phyloP scores from a whole-genome alignment of 2,888 invertebrate genomes.

The Eupithecia exiguata region DNA sequence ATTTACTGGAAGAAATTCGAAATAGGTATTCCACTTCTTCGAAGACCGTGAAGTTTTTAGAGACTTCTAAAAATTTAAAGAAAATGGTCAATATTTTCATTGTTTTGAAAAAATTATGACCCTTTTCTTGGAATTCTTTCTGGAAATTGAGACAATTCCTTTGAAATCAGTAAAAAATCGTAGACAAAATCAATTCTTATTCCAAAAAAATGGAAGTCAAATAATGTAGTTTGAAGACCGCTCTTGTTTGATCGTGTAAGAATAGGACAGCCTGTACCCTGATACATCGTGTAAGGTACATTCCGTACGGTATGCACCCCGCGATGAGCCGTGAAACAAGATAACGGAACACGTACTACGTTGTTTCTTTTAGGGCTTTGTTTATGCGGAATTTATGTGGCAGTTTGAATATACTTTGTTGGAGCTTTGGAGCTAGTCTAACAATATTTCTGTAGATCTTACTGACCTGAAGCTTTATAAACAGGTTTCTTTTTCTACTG shows the following conservation, averaged over 20 bases:
- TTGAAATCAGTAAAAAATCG: background rate
- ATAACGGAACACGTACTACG: conserved; percentile 30
- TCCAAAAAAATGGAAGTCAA: background rate
- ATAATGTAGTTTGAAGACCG: background rate
- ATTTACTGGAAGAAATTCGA: no score
- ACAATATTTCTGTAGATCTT: background rate
- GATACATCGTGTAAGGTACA: background rate
- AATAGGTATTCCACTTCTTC: no score
- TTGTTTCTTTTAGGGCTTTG: conserved; percentile 20
- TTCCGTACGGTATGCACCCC: conserved; percentile 12
- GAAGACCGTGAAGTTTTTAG: no score
- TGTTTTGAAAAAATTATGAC: no score
- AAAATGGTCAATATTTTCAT: no score
- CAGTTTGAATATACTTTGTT: conserved; percentile 4
- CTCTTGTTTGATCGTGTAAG: background rate
- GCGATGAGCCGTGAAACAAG: conserved; percentile 44
- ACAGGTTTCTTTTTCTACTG: background rate
- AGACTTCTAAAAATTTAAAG: no score
- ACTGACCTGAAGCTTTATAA: background rate
- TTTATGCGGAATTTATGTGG: conserved; percentile 23
- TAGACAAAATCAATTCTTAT: background rate
- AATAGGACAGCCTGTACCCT: background rate
- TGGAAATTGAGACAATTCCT: background rate
- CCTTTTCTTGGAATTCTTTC: no score
- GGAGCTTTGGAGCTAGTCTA: background rate